Evolutionary conservation across 2,888 invertebrate genomes (phyloP), one percentile per base, ranked within the genome.

Genomic region (Ectobius pallidus): DNA sequence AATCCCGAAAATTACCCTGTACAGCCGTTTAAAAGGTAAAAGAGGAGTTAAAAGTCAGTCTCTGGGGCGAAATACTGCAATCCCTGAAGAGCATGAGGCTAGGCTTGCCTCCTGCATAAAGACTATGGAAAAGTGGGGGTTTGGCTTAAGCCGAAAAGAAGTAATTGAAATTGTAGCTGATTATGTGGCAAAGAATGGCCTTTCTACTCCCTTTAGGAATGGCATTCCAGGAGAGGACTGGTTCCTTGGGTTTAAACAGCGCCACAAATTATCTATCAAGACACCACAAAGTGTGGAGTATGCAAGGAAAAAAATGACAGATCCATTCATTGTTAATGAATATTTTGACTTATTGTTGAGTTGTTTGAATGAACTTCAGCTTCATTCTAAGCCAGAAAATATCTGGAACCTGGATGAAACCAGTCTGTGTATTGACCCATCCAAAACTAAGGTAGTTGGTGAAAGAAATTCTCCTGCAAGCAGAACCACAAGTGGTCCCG

Each of bases 51-150:
- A 77, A 74, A 72, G 72, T 44, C 65, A 74, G 4, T 76, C 78
- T 27, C 58, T 77, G 44, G 80, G 80, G 7, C 74, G 78, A 75
- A 62, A 71, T 55, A 71, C 77, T 14, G 77, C 75, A 44, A 75
- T 80, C 70, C 75, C 80, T 22, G 39, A 39, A 27, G 78, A 78
- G 71, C 70, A 77, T 46, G 79, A 80, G 77, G 73, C 75, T 72
- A 74, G 75, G 34, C 69, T 80, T 22, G 77, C 77, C 9, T 75
- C 77, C 73, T 75, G 78, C 46, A 73, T 80, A 14, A 77, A n/a
- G n/a, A n/a, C n/a, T n/a, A n/a, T n/a, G n/a, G n/a, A n/a, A n/a
- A 79, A 79, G 75, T 76, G 78, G 74, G 81, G 80, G 9, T 81
- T 80, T 75, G 81, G 81, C 14, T 71, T 81, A 32, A 20, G 77